These are phyloP conservation scores for Pyrrhura leucotis DNA, from an alignment of 2,797 vertebrate genomes.

Conservation along the genomic window DNA sequence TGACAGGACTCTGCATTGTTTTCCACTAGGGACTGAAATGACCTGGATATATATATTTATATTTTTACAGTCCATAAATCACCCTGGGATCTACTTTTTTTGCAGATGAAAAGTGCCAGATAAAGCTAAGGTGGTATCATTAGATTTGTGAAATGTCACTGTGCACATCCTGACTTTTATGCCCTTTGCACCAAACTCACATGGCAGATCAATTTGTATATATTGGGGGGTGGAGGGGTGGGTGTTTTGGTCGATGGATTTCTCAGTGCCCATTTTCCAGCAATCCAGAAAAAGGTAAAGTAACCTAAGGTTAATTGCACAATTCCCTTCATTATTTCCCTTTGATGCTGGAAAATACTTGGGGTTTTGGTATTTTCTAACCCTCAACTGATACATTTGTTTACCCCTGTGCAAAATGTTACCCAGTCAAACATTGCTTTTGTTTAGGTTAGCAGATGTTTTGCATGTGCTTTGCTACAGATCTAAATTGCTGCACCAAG, in stretches of 20 bases:
- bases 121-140: conserved; percentile 43
- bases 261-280: neutral
- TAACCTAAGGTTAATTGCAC: neutral
- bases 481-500: neutral
- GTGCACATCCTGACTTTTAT: neutral
- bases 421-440: neutral
- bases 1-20: neutral
- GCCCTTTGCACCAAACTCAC: conserved; percentile 25
- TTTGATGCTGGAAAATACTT: neutral
- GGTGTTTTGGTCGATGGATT: neutral
- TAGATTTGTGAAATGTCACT: conserved; percentile 61
- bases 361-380: neutral
- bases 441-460: neutral
- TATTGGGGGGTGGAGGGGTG: neutral
- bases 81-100: conserved; percentile 1
- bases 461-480: neutral
- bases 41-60: conserved; percentile 16
- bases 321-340: neutral
- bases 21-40: neutral
- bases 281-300: neutral
- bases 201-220: conserved; percentile 3
- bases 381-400: neutral
- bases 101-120: conserved; percentile 6
- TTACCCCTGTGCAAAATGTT: neutral
- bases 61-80: conserved; percentile 33